A percentile compares a stretch with the other conserved stretches of the same genome.
Evolutionary conservation across 2,113 vertebrate genomes (phyloP).

Genomic region (Columbina picui): DNA sequence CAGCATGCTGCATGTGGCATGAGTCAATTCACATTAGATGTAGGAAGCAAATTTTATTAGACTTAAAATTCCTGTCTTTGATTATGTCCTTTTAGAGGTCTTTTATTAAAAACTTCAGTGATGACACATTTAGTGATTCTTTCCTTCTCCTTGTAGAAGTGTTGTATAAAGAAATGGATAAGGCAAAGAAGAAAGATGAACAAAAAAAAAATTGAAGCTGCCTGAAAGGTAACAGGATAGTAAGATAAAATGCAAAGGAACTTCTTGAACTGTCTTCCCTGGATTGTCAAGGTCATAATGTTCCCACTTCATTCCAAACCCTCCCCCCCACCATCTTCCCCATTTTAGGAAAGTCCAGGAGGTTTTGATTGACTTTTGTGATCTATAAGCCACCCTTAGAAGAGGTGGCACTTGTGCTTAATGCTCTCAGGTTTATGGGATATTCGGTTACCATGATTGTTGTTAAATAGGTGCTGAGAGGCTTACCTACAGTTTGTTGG

Average conservation of each 20-base stretch:
- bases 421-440: background rate
- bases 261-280: background rate
- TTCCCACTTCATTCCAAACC: background rate
- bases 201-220: background rate
- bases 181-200: background rate
- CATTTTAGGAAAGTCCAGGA: background rate
- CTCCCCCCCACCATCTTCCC: accelerated
- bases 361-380: background rate
- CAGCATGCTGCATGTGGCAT: background rate
- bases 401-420: background rate
- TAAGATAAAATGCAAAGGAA: background rate
- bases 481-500: background rate
- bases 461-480: background rate
- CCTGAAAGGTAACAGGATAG: background rate
- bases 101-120: background rate
- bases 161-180: background rate
- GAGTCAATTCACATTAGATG: background rate
- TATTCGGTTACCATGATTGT: background rate
- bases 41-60: background rate
- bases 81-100: background rate
- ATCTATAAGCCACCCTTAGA: background rate
- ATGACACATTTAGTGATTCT: background rate
- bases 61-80: background rate
- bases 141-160: background rate
- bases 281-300: background rate